A percentile compares a stretch with the other conserved stretches of the same genome.
phyloP scores from a whole-genome alignment of 1,140 invertebrate genomes.

The Ridgeia piscesae region DNA sequence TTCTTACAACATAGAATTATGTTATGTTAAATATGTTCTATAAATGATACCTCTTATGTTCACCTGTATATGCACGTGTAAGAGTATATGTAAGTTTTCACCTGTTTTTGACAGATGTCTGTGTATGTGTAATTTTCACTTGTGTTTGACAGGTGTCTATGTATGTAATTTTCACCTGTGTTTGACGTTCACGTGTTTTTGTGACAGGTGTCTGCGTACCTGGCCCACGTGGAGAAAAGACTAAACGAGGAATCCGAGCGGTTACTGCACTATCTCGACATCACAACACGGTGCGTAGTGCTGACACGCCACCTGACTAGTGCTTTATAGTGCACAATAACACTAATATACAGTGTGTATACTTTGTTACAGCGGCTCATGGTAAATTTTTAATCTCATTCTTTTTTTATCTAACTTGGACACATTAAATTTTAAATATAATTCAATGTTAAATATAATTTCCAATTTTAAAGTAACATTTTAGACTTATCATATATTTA shows the following conservation, averaged over 20 bases:
- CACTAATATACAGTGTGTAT: background rate
- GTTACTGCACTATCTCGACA: conserved; percentile 90
- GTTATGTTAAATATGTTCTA: too few relatives aligned
- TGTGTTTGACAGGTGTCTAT: background rate
- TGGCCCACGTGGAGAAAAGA: conserved; percentile 91
- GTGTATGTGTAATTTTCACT: background rate
- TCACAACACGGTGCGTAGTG: conserved; percentile 77
- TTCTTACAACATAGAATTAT: too few relatives aligned
- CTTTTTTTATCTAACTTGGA: too few relatives aligned
- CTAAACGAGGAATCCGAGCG: conserved; percentile 94
- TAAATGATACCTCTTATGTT: background rate
- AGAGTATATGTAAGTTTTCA: background rate
- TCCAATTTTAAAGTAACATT: too few relatives aligned
- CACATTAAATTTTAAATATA: too few relatives aligned
- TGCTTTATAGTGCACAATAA: conserved; percentile 15
- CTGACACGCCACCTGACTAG: background rate
- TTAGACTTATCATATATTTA: too few relatives aligned
- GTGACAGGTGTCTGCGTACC: conserved; percentile 72
- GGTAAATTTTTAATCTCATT: too few relatives aligned
- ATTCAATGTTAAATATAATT: too few relatives aligned
- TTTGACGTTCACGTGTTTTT: background rate
- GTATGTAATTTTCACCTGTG: background rate
- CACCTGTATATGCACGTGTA: background rate
- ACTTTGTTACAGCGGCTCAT: too few relatives aligned
- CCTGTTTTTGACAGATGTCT: background rate